These are phyloP conservation scores for Archips crataeganus DNA, from an alignment of 2,888 invertebrate species.

Conservation along the genomic window DNA sequence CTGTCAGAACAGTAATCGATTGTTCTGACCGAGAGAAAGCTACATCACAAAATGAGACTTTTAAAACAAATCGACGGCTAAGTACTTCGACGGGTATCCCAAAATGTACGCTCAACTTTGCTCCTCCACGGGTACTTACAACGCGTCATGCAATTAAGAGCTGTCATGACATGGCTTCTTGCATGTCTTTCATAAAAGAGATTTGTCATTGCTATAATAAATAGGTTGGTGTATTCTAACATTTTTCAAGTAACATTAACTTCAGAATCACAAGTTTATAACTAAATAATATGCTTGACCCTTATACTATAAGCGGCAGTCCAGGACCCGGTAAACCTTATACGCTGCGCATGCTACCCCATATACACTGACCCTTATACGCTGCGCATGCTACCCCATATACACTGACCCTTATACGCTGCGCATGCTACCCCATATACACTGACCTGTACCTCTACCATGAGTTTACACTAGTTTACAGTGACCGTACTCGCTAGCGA, in stretches of 20 bases:
- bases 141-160: not conserved
- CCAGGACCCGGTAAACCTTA: no score
- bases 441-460: no score
- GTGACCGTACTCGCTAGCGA: no score
- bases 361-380: no score
- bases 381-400: no score
- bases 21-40: constrained; percentile 5
- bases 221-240: not conserved
- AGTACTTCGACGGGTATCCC: not conserved
- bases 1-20: constrained; percentile 20
- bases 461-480: no score
- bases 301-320: no score
- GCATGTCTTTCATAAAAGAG: not conserved
- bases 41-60: constrained; percentile 25
- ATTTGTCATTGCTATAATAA: not conserved
- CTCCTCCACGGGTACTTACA: not conserved
- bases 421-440: no score
- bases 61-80: constrained; percentile 12
- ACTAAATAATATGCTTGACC: no score
- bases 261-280: no score
- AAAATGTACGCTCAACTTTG: constrained; percentile 17
- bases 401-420: no score
- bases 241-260: not conserved
- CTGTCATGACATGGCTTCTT: not conserved
- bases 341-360: no score